phyloP scores from a whole-genome alignment of 2,888 invertebrate species.

The Chrysolina haemoptera region DNA sequence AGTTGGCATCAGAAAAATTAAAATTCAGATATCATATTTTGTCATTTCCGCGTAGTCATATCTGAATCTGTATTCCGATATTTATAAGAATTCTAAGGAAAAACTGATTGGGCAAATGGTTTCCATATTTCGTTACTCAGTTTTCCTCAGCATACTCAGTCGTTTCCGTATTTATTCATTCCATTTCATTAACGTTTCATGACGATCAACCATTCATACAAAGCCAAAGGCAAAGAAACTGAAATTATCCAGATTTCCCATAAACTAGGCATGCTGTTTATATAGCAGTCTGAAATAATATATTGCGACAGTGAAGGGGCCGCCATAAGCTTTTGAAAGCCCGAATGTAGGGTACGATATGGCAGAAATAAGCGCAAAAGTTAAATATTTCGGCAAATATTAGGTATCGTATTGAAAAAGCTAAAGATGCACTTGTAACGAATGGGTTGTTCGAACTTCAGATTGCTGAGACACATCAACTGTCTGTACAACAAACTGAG shows the following conservation, averaged over 20 bases:
- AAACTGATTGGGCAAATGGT: no score
- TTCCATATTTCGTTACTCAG: no score
- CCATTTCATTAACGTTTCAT: background rate
- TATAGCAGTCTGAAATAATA: conserved; percentile 31
- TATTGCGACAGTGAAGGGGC: conserved; percentile 31
- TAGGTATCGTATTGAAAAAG: conserved; percentile 12
- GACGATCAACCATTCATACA: background rate
- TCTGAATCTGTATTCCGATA: no score
- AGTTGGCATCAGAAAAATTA: no score
- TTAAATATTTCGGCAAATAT: conserved; percentile 26
- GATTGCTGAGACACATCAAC: background rate
- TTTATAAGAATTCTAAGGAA: no score
- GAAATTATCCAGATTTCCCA: conserved; percentile 32
- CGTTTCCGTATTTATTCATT: background rate
- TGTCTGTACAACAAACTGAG: background rate
- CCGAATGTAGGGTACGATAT: conserved; percentile 25
- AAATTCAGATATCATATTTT: no score
- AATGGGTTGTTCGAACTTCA: background rate
- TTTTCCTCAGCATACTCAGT: no score
- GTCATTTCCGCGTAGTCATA: no score
- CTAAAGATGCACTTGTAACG: background rate
- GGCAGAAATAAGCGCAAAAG: conserved; percentile 24
- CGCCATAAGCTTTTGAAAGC: conserved; percentile 33
- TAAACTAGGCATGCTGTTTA: conserved; percentile 25
- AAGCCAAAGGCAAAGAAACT: background rate